phyloP scores from a whole-genome alignment of 2,113 vertebrate species.

The Syrmaticus mikado region DNA sequence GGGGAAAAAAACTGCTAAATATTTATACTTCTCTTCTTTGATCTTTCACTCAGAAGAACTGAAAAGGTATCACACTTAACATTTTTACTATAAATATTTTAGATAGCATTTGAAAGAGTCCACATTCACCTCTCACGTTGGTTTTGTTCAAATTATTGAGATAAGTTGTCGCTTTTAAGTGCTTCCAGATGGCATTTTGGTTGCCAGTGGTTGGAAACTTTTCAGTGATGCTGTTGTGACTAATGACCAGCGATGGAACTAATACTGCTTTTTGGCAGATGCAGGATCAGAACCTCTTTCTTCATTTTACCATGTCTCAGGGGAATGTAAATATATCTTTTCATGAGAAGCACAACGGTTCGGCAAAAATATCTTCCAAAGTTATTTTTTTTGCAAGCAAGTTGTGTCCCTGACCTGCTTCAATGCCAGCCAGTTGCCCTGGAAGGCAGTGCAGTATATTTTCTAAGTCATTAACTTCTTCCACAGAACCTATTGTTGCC shows the following conservation, averaged over 20 bases:
- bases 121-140: conserved; percentile 6
- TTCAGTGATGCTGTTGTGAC: not conserved
- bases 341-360: not conserved
- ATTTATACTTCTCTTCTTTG: conserved; percentile 56
- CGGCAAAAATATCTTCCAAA: not conserved
- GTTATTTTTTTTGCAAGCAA: not conserved
- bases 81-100: conserved; percentile 62
- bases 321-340: not conserved
- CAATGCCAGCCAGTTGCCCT: not conserved
- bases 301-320: not conserved
- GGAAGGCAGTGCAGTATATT: not conserved
- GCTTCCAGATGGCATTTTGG: not conserved
- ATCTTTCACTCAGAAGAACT: conserved; percentile 35
- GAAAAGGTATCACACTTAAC: conserved; percentile 21
- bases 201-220: not conserved
- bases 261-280: not conserved
- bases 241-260: not conserved
- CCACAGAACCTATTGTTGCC: not conserved
- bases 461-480: not conserved
- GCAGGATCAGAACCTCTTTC: not conserved
- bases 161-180: not conserved
- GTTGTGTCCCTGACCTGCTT: not conserved
- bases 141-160: not conserved
- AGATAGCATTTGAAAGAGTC: conserved; percentile 36
- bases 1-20: conserved; percentile 50